Base-by-base conservation (phyloP, 2,888 invertebrate genomes). In the Ametastegia equiseti region DNA sequence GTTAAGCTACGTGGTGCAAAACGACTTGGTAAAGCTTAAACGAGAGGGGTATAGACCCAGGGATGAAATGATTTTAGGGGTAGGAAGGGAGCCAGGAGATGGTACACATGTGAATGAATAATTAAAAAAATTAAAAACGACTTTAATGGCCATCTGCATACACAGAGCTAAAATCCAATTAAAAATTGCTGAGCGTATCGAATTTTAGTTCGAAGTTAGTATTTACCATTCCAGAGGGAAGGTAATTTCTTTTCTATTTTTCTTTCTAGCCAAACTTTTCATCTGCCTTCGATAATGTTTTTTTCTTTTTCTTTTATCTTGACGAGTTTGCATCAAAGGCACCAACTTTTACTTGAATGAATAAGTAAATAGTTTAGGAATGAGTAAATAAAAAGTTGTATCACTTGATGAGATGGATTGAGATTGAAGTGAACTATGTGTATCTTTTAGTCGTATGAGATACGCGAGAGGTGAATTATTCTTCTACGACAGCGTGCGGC, bases 21-120 rank as follows among this genome's bases (percentile, higher is more conserved):
- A 67, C 39, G 39, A 67, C 65, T 67, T 67, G 36, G 36, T 39
- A 36, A 27, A 67, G 65, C 65, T 67, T 67, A 67, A 39, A 60
- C 15, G 30, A 3, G 60, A 60, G 30, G 9, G 30, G 60, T 54
- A 54, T n/a, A n/a, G n/a, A n/a, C n/a, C n/a, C n/a, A n/a, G n/a
- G n/a, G n/a, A n/a, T n/a, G n/a, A n/a, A 42, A 42, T 42, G 42
- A 42, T 9, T 42, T 9, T 42, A 42, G 54, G 13, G 33, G 63
- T 65, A 36, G 63, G 33, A 3, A 36, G 63, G 47, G 1, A 50
- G 50, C n/a, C 7, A 50, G 50, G 19, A 7, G 39, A 36, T 39
- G 36, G 39, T 67, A 67, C 36, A 67, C 65, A 39, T 39, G 23
- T 23, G 36, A 67, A 67, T 67, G 39, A 67, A 39, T 67, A 67